These are phyloP conservation scores for Drosophila ananassae DNA, from an alignment of 1,140 invertebrate genomes.

Conservation along the genomic window DNA sequence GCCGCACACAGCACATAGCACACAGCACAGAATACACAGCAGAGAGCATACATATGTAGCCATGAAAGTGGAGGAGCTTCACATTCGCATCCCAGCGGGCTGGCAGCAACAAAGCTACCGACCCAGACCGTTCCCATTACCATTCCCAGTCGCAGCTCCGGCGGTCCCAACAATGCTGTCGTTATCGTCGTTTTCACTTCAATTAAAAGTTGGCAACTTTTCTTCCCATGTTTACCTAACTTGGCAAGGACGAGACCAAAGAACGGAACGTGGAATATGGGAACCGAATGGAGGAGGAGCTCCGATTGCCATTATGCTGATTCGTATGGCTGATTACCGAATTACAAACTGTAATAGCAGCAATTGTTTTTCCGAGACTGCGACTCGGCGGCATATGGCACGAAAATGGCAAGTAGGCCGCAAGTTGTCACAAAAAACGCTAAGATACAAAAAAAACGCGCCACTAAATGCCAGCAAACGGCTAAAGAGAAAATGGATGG, in stretches of 20 bases:
- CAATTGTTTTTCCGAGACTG: conserved; percentile 68
- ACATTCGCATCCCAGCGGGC: conserved; percentile 62
- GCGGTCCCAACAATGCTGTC: conserved; percentile 77
- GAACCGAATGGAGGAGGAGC: conserved; percentile 14
- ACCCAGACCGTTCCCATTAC: conserved; percentile 20
- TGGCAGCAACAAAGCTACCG: conserved; percentile 63
- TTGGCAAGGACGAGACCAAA: conserved; percentile 25
- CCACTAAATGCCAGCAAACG: conserved; percentile 47
- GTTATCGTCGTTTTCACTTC: conserved; percentile 84
- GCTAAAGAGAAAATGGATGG: background rate
- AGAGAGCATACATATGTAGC: conserved; percentile 27
- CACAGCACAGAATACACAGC: conserved; percentile 1
- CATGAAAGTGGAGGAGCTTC: conserved; percentile 29
- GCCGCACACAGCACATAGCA: conserved; percentile 36
- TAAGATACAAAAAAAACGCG: conserved; percentile 9
- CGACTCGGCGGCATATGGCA: conserved; percentile 61
- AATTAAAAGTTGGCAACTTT: conserved; percentile 84
- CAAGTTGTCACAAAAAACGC: conserved; percentile 61
- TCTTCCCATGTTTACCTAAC: conserved; percentile 79
- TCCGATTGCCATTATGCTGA: conserved; percentile 80
- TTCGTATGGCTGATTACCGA: conserved; percentile 80
- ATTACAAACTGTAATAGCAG: conserved; percentile 81
- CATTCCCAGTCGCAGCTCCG: conserved; percentile 29
- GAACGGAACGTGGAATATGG: conserved; percentile 11
- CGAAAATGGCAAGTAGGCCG: conserved; percentile 72